Base-by-base conservation (phyloP, 2,113 vertebrate species). In the Pluvialis apricaria region DNA sequence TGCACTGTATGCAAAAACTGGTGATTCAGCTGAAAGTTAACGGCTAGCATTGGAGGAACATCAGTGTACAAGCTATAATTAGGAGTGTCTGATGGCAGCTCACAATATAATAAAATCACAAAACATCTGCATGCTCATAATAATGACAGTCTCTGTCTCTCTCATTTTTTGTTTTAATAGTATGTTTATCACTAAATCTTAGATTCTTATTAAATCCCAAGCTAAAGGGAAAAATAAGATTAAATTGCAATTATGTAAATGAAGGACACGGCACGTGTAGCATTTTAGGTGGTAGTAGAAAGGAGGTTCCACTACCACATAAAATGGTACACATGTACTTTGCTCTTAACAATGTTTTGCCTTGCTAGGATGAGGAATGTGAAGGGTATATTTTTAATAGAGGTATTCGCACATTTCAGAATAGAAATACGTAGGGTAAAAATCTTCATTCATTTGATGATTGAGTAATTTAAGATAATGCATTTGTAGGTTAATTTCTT, bases 1-100 rank as follows among this genome's bases (percentile, higher is more conserved):
- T 89, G 68, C 44, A 92, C 81, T 62, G 97, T 79, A 61, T 88
- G 68, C 65, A 96, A 62, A 95, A 90, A 38, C 60, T 89, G 73
- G 42, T 92, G 88, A 84, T 96, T 97, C 94, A 91, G 73, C 79
- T 86, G 94, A 96, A 98, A 91, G 94, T 97, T 97, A 97, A 97
- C 96, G 91, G 76, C 52, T 92, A 96, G 68, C 88, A 88, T 81
- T 93, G 81, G 68, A 88, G 84, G 78, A 96, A 90, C 26, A 18
- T 60, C 92, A 61, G 47, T 54, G 44, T 44, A 69, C 78, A 95
- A 58, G 18, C 71, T 96, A 14, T 92, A 96, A 97, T 96, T 96
- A 96, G 84, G 80, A 92, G 45, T 11, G 38, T 89, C 92, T 97
- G 82, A 90, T 97, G 90, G 95, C 91, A 95, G 65, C 77, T 83